A percentile compares a stretch with the other conserved stretches of the same genome.
Evolutionary conservation across 1,140 invertebrate genomes (phyloP).

Genomic region (Meloidogyne exigua): DNA sequence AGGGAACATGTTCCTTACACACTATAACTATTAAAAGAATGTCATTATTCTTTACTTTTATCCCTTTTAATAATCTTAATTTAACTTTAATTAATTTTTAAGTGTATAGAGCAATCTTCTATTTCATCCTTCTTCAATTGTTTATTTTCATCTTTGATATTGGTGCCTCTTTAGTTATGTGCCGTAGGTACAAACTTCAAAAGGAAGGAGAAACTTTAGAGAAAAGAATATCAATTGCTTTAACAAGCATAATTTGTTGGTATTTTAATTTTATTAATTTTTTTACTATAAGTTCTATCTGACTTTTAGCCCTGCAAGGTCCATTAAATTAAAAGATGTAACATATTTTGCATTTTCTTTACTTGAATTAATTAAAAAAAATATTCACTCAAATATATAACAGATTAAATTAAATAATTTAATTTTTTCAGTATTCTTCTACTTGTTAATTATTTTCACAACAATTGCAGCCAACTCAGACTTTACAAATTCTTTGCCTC

Average conservation of each 20-base stretch:
- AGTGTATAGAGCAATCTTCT: constrained; percentile 25
- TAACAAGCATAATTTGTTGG: constrained; percentile 13
- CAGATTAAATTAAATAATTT: too few relatives aligned
- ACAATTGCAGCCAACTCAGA: constrained; percentile 5
- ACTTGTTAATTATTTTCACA: not conserved
- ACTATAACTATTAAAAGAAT: too few relatives aligned
- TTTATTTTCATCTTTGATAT: constrained; percentile 15
- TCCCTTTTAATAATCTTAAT: too few relatives aligned
- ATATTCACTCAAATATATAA: too few relatives aligned
- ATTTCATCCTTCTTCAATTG: constrained; percentile 16
- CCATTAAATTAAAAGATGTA: too few relatives aligned
- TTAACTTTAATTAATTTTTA: not conserved
- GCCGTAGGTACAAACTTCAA: constrained; percentile 20
- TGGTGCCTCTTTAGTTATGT: constrained; percentile 26
- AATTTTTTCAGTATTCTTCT: constrained; percentile 17
- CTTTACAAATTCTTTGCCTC: constrained; percentile 10
- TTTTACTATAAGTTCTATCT: too few relatives aligned
- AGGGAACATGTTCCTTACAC: too few relatives aligned
- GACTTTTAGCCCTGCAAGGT: too few relatives aligned
- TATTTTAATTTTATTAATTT: not conserved
- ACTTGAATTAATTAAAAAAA: too few relatives aligned
- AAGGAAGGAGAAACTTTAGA: constrained; percentile 14
- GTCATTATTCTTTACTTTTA: not conserved
- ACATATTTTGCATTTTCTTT: too few relatives aligned
- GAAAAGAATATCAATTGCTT: constrained; percentile 16